Evolutionary conservation across 2,113 vertebrate genomes (phyloP).

Genomic region (Chlamydotis undulata): DNA sequence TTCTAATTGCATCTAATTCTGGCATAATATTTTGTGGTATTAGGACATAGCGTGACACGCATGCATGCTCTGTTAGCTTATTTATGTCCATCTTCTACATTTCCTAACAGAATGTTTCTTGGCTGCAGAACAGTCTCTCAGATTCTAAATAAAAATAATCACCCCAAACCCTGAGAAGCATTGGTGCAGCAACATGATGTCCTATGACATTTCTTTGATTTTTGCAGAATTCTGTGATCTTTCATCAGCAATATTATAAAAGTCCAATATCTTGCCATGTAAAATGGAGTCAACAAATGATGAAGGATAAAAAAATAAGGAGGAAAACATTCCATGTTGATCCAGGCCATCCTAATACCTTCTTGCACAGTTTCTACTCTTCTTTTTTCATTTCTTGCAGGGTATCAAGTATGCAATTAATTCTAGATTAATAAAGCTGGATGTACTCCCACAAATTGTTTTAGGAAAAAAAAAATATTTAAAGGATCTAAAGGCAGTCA

Average conservation of each 20-base stretch:
- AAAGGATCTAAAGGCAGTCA: background rate
- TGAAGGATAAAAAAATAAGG: background rate
- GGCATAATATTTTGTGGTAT: constrained; percentile 13
- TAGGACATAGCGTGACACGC: constrained; percentile 10
- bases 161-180: background rate
- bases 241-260: background rate
- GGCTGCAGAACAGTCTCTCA: background rate
- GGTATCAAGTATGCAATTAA: background rate
- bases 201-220: background rate
- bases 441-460: background rate
- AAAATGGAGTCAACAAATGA: background rate
- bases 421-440: background rate
- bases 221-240: background rate
- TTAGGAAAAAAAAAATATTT: background rate
- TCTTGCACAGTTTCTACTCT: background rate
- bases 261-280: background rate
- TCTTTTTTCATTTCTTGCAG: background rate
- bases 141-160: background rate
- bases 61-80: background rate
- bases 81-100: constrained; percentile 3
- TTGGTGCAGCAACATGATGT: background rate
- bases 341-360: background rate
- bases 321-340: background rate
- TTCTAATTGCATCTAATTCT: constrained; percentile 20
- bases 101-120: background rate